phyloP scores from a whole-genome alignment of 2,888 invertebrate species.

The Tanaodytes sp. region DNA sequence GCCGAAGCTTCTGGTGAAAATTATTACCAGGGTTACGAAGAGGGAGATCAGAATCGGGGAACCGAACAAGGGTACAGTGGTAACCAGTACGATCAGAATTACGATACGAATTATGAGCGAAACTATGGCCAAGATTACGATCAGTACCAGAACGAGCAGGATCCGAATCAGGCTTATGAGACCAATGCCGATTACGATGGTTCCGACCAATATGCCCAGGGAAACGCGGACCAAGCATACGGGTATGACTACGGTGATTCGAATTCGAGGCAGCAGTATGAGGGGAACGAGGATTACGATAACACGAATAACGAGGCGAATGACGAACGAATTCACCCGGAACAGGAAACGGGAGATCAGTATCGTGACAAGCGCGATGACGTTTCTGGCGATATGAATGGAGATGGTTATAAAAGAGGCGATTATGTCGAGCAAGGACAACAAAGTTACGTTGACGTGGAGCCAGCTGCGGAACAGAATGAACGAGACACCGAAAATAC shows the following conservation, averaged over 20 bases:
- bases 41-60: conserved; percentile 28
- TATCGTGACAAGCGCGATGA: conserved; percentile 31
- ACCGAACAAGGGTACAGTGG: conserved; percentile 4
- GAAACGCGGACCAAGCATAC: conserved; percentile 38
- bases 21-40: conserved; percentile 33
- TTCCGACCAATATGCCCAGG: conserved; percentile 29
- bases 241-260: conserved; percentile 41
- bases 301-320: conserved; percentile 54
- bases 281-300: conserved; percentile 37
- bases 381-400: conserved; percentile 11
- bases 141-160: conserved; percentile 45
- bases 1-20: conserved; percentile 18
- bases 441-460: conserved; percentile 47
- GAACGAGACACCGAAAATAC: conserved; percentile 30
- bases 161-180: conserved; percentile 48
- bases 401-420: conserved; percentile 35
- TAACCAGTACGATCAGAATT: conserved; percentile 51
- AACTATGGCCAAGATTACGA: conserved; percentile 39
- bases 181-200: conserved; percentile 18
- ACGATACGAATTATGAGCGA: conserved; percentile 21
- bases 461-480: conserved; percentile 1
- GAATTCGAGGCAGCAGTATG: conserved; percentile 44
- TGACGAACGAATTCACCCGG: conserved; percentile 39
- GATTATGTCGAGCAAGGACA: conserved; percentile 48
- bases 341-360: conserved; percentile 22